Conservation (phyloP, 1,140 invertebrate species). For the Antheraea mylitta region DNA sequence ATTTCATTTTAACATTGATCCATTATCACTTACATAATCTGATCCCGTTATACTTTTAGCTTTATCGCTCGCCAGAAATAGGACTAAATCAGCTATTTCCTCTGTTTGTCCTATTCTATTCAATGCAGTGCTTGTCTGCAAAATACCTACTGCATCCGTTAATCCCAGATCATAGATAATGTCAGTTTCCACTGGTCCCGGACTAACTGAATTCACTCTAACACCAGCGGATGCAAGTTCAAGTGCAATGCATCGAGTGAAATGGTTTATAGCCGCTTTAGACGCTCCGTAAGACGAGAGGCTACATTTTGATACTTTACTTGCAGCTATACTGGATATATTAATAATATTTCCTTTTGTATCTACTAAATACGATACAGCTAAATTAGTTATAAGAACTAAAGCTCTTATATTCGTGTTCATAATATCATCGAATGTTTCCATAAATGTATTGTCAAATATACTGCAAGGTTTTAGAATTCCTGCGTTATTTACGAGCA, state of each 20-base stretch:
- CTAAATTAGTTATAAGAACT: conserved; percentile 7
- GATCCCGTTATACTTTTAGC: conserved; percentile 86
- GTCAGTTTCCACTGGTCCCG: conserved; percentile 82
- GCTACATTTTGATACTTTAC: conserved; percentile 31
- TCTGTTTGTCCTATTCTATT: conserved; percentile 34
- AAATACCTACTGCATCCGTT: background rate
- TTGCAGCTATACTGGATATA: conserved; percentile 82
- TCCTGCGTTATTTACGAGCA: conserved; percentile 13
- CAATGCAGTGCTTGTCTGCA: background rate
- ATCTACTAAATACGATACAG: conserved; percentile 13
- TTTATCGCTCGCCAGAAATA: conserved; percentile 85
- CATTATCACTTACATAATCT: too few species aligned
- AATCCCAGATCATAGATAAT: conserved; percentile 69
- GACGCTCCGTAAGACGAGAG: conserved; percentile 84
- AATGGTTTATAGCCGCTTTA: conserved; percentile 87
- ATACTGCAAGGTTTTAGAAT: background rate
- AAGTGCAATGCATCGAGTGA: conserved; percentile 83
- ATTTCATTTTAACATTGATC: too few species aligned
- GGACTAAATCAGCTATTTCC: conserved; percentile 86
- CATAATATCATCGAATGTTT: conserved; percentile 1
- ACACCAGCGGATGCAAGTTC: conserved; percentile 83
- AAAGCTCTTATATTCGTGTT: conserved; percentile 7
- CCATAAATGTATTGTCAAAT: background rate
- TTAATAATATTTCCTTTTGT: conserved; percentile 85
- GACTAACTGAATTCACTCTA: conserved; percentile 85